phyloP scores from a whole-genome alignment of 2,888 invertebrate species.

The Camptogramma bilineatum region DNA sequence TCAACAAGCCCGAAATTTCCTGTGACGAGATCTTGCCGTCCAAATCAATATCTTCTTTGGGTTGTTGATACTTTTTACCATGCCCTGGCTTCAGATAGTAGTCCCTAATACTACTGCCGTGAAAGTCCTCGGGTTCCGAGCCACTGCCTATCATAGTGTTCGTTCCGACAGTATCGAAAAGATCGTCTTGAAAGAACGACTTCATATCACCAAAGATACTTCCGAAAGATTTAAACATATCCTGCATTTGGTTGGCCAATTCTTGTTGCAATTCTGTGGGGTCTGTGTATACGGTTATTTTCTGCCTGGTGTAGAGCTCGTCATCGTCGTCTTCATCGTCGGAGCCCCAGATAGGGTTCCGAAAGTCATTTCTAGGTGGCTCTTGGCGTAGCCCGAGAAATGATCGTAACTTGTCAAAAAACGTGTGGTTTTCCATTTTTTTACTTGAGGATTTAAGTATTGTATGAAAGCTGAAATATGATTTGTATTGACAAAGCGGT shows the following conservation, averaged over 20 bases:
- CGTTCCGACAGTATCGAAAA: slow-evolving; percentile 31
- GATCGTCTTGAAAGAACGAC: slow-evolving; percentile 61
- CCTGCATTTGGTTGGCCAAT: slow-evolving; percentile 70
- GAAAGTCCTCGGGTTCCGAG: slow-evolving; percentile 53
- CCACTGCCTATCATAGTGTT: slow-evolving; percentile 30
- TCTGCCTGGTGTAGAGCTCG: slow-evolving; percentile 70
- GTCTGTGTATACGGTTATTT: slow-evolving; percentile 55
- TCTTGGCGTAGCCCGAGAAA: slow-evolving; percentile 69
- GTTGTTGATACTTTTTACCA: slow-evolving; percentile 52
- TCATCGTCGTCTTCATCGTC: slow-evolving; percentile 79
- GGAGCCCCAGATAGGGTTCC: slow-evolving; percentile 80
- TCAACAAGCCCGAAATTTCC: slow-evolving; percentile 74
- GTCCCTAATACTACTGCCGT: slow-evolving; percentile 67
- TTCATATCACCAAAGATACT: slow-evolving; percentile 71
- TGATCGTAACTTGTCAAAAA: slow-evolving; percentile 68
- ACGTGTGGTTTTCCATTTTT: slow-evolving; percentile 56
- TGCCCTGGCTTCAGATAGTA: slow-evolving; percentile 79
- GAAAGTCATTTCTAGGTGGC: slow-evolving; percentile 75
- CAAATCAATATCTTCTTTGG: slow-evolving; percentile 68
- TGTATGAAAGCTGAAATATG: slow-evolving; percentile 41
- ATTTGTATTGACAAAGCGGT: slow-evolving; percentile 45
- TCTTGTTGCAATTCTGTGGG: slow-evolving; percentile 64
- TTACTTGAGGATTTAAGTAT: slow-evolving; percentile 54
- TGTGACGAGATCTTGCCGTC: slow-evolving; percentile 77
- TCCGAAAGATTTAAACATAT: slow-evolving; percentile 71